Evolutionary conservation across 2,888 invertebrate species (phyloP).

Genomic region (Leucoma salicis): DNA sequence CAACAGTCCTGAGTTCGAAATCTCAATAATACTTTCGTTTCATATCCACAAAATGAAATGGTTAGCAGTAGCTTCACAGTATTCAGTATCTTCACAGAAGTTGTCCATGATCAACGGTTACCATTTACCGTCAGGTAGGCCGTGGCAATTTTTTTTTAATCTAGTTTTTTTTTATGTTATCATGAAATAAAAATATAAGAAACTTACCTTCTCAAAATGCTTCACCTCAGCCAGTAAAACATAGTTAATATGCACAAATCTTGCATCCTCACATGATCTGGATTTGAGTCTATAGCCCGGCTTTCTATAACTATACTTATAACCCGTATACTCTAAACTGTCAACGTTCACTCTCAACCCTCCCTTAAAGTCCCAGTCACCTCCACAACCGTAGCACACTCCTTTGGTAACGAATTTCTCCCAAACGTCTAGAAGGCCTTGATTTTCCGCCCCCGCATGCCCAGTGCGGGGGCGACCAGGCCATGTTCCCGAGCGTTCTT

Average conservation of each 20-base stretch:
- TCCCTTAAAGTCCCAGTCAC: constrained; percentile 70
- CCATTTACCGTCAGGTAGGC: no score
- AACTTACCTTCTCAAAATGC: constrained; percentile 85
- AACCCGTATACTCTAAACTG: constrained; percentile 79
- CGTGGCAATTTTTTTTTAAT: no score
- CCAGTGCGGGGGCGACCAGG: constrained; percentile 71
- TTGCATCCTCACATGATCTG: constrained; percentile 82
- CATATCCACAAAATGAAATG: no score
- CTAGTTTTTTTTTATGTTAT: not conserved
- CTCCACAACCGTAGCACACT: constrained; percentile 71
- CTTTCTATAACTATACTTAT: constrained; percentile 63
- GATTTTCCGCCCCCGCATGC: constrained; percentile 56
- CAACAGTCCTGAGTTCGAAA: no score
- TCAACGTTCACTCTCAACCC: constrained; percentile 68
- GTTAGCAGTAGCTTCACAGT: no score
- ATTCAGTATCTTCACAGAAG: no score
- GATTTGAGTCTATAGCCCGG: constrained; percentile 67
- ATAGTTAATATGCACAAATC: constrained; percentile 85
- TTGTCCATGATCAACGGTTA: no score
- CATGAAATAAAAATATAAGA: not conserved
- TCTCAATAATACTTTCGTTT: no score
- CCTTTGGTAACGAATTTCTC: constrained; percentile 68
- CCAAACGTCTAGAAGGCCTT: constrained; percentile 39
- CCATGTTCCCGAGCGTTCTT: constrained; percentile 66
- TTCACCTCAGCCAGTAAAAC: constrained; percentile 83